Base-by-base conservation (phyloP, 2,888 invertebrate species). In the Phyllotreta cruciferae region DNA sequence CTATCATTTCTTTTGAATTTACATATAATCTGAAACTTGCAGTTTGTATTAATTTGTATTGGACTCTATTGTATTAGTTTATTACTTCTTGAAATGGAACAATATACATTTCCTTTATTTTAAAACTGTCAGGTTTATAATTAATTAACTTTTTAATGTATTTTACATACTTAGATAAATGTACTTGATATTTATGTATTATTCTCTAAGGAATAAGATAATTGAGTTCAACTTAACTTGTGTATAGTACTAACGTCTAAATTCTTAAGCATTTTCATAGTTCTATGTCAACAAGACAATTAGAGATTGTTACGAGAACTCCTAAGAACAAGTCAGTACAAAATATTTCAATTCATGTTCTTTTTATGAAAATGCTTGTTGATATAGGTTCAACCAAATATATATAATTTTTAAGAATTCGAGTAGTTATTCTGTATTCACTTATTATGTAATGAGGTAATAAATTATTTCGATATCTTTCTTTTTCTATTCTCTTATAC, bases 191-290 rank as follows among this genome's bases (percentile, higher is more conserved):
- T 13, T 44, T n/a, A 49, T 34, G 6, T 13, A 13, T 47, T 47
- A 47, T 47, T 34, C 9, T 11, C 11, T 24, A 24, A 3, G 8
- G 47, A 6, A 47, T 13, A 47, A 14, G 34, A 24, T 47, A 24
- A 24, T 13, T n/a, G 6, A 11, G n/a, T 47, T 24, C 34, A 47
- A 53, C 34, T 14, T 56, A 56, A 55, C 14, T 45, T 35, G 3
- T 57, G 57, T 57, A 57, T 49, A 57, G 57, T 57, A 57, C 57
- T 57, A 57, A 57, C 11, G 37, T 47, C 6, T 11, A 57, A 37
- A 38, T 9, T 9, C 34, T 3, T 35, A 41, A 11, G 42, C 50
- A 58, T 58, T 58, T 44, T 42, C 13, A 37, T 8, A 52, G 9
- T 52, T 38, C 13, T 52, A 37, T 10, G 13, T 7, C 10, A 11